Base-by-base conservation (phyloP, 2,113 vertebrate genomes). In the Greenwoodochromis staneri region DNA sequence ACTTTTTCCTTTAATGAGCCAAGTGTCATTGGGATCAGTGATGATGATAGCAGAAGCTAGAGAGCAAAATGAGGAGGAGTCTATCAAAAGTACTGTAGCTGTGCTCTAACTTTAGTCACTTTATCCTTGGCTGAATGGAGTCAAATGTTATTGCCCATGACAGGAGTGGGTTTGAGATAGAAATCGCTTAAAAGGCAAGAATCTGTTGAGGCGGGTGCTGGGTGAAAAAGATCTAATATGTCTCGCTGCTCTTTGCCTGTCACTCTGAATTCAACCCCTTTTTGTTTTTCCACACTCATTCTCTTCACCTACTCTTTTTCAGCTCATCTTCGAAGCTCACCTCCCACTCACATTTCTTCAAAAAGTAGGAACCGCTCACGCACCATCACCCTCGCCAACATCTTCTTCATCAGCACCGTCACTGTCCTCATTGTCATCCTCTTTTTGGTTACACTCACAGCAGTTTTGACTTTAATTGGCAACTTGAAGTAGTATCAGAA, bases 381-480 rank as follows among this genome's bases (percentile, higher is more conserved):
- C 51, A 81, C 2, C 80, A 87, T 85, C 82, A 29, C 31, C 27
- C 66, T 29, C 47, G 83, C 82, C 87, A 83, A 34, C 51, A 47
- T 78, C 84, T 45, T 80, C 80, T 34, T 92, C 92, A 85, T 92
- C 89, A 85, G 59, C 85, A 4, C 53, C 4, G 7, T 85, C 49
- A 61, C 89, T 82, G 89, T 90, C 81, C 63, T 90, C 87, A 88
- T 88, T 84, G 88, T 90, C 91, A 78, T 85, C 78, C 12, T 87
- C 78, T 89, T 93, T 94, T 90, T 81, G 88, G 90, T 76, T 87
- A 87, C 83, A 90, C 66, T 87, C 84, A 4, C 92, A 78, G 87
- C 85, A 91, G 85, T 95, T 93, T 92, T 88, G 6, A 66, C 83
- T 93, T 91, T 95, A 95, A 95, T 95, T 95, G 94, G 91, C 83